Evolutionary conservation across 1,140 invertebrate species (phyloP).

Genomic region (Holcopasites calliopsidis): DNA sequence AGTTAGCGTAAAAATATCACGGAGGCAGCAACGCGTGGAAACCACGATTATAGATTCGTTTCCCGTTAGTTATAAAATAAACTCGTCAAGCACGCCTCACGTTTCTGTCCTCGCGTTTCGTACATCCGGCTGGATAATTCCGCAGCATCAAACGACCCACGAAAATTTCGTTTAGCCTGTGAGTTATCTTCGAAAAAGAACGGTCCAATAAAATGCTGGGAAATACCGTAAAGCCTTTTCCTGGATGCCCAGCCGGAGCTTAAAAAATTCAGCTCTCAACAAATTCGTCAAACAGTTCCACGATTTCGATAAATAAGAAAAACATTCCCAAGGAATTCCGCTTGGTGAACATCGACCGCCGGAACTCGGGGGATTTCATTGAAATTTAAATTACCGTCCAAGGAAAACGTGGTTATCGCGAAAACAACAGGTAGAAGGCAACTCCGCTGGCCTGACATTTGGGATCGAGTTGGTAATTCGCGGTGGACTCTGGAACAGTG

Average conservation of each 20-base stretch:
- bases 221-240: background rate
- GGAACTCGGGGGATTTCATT: conserved; percentile 36
- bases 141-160: background rate
- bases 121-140: background rate
- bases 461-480: conserved; percentile 52
- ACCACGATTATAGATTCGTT: background rate
- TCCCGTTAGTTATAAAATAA: conserved; percentile 24
- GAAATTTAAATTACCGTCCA: conserved; percentile 47
- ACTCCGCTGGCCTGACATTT: conserved; percentile 25
- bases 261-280: no score
- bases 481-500: conserved; percentile 46
- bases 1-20: background rate
- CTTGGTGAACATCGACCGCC: conserved; percentile 16
- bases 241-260: no score
- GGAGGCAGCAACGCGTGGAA: background rate
- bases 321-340: conserved; percentile 29
- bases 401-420: conserved; percentile 36
- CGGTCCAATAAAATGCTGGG: background rate
- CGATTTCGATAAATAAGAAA: conserved; percentile 1
- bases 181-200: background rate
- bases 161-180: background rate
- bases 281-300: conserved; percentile 8
- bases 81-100: conserved; percentile 10
- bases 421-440: conserved; percentile 42
- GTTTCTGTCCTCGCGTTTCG: conserved; percentile 4